These are phyloP conservation scores for Catajapyx aquilonaris DNA, from an alignment of 1,140 invertebrate genomes.

Conservation along the genomic window DNA sequence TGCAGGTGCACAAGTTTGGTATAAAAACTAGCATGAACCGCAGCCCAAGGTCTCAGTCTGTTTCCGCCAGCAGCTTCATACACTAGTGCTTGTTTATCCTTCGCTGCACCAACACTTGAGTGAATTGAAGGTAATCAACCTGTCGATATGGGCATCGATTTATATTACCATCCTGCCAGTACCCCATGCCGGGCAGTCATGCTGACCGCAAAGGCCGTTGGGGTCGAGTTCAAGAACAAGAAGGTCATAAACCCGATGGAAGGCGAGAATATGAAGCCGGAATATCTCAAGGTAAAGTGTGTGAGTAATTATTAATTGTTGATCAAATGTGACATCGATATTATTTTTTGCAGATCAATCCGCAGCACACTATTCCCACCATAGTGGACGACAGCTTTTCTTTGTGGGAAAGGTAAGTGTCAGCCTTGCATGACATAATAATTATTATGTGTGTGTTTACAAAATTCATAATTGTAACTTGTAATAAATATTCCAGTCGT, in stretches of 20 bases:
- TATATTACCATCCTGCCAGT: constrained; percentile 45
- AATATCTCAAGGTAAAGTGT: constrained; percentile 57
- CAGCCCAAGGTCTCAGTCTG: no score
- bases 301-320: no score
- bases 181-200: constrained; percentile 38
- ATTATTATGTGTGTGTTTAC: no score
- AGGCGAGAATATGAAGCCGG: constrained; percentile 43
- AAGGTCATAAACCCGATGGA: constrained; percentile 36
- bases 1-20: no score
- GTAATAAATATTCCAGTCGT: constrained; percentile 13
- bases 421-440: no score
- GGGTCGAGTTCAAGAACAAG: constrained; percentile 45
- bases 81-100: no score
- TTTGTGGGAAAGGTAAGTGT: constrained; percentile 17
- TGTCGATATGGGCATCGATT: constrained; percentile 29
- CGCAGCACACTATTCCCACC: constrained; percentile 20
- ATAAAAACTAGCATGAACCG: no score
- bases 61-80: no score
- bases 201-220: constrained; percentile 39
- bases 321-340: no score
- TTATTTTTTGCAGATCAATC: constrained; percentile 21
- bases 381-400: constrained; percentile 20
- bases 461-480: no score
- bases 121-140: no score
- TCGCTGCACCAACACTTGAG: no score